phyloP scores from a whole-genome alignment of 2,797 vertebrate genomes.

The Hydrophis major region DNA sequence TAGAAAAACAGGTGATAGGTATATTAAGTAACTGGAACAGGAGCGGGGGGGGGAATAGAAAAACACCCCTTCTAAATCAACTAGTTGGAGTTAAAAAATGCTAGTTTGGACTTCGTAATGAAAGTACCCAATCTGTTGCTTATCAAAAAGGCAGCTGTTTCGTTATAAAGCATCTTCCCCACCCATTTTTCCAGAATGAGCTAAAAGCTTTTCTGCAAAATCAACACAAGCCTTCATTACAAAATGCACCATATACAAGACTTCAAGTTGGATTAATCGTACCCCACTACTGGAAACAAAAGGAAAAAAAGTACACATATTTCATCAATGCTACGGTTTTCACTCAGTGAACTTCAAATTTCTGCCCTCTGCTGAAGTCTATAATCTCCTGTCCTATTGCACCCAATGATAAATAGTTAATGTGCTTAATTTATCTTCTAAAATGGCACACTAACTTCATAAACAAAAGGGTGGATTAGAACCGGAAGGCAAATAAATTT shows the following conservation, averaged over 20 bases:
- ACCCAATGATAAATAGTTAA: conserved; percentile 10
- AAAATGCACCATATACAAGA: conserved; percentile 34
- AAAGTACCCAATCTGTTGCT: neutral
- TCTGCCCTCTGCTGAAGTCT: conserved; percentile 40
- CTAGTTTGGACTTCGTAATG: neutral
- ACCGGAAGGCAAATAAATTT: neutral
- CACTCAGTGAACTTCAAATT: conserved; percentile 50
- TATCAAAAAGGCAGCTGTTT: conserved; percentile 20
- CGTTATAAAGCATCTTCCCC: conserved; percentile 19
- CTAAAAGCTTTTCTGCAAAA: conserved; percentile 29
- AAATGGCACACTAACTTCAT: conserved; percentile 7
- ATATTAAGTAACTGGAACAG: neutral
- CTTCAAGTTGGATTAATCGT: conserved; percentile 63
- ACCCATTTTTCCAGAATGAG: neutral
- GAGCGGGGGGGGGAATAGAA: neutral
- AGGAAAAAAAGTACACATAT: neutral
- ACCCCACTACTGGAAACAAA: conserved; percentile 45
- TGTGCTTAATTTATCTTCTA: conserved; percentile 26
- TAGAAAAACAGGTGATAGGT: too few relatives aligned
- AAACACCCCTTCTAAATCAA: neutral
- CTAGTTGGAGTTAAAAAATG: neutral
- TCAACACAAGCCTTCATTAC: conserved; percentile 25
- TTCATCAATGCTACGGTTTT: conserved; percentile 47
- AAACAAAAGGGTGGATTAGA: neutral
- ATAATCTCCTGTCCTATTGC: neutral